Percentiles rank a stretch among this genome's conserved stretches.
Evolutionary conservation across 2,113 vertebrate genomes (phyloP).

Genomic region (Sinocyclocheilus grahami): DNA sequence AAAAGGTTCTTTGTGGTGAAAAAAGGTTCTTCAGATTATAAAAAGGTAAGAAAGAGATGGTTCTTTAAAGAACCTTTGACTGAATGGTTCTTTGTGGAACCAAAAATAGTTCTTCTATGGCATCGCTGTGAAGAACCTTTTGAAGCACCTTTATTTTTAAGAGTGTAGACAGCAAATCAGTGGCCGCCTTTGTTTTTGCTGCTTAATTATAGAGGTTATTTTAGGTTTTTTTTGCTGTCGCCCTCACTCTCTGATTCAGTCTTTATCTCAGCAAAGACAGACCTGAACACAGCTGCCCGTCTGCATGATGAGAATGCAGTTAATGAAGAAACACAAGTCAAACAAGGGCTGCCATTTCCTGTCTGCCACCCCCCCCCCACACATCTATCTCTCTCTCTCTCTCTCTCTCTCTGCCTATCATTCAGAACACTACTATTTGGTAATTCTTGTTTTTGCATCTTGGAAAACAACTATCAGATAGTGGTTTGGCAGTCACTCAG

Average conservation of each 20-base stretch:
- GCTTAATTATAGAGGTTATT: conserved; percentile 29
- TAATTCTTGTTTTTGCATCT: not conserved
- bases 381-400: too few species aligned
- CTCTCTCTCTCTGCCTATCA: not conserved
- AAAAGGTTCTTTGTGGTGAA: too few species aligned
- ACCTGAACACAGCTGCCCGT: conserved; percentile 36
- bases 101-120: too few species aligned
- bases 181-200: conserved; percentile 19
- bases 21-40: too few species aligned
- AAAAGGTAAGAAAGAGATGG: too few species aligned
- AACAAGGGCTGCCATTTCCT: not conserved
- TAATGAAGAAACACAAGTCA: conserved; percentile 25
- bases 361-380: not conserved
- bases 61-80: too few species aligned
- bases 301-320: conserved; percentile 22
- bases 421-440: not conserved
- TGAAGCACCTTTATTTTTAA: too few species aligned
- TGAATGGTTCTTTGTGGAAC: too few species aligned
- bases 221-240: not conserved
- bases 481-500: not conserved
- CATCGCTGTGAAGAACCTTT: too few species aligned
- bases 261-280: conserved; percentile 27
- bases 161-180: conserved; percentile 32
- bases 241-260: conserved; percentile 25
- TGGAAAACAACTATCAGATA: not conserved